Evolutionary conservation across 2,888 invertebrate genomes (phyloP).

Genomic region (Stenotaenia linearis): DNA sequence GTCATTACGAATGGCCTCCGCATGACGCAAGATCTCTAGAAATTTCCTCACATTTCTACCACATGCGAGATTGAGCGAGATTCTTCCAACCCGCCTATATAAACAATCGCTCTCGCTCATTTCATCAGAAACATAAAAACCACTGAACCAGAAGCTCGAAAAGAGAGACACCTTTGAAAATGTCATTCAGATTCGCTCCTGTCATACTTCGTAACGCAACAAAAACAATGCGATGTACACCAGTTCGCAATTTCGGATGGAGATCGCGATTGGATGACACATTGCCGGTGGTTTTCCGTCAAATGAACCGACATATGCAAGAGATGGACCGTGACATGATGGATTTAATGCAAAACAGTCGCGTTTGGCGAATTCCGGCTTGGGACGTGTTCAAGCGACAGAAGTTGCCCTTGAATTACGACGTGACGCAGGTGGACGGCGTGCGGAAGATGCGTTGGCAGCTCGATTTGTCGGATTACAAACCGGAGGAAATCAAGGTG

Average conservation of each 20-base stretch:
- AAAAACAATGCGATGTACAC: neutral
- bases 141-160: neutral
- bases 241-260: neutral
- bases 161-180: neutral
- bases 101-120: neutral
- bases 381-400: neutral
- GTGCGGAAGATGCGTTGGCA: slow-evolving; percentile 32
- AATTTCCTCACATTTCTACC: neutral
- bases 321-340: slow-evolving; percentile 2
- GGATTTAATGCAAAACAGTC: neutral
- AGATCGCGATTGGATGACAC: neutral
- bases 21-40: neutral
- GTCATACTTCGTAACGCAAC: neutral
- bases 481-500: slow-evolving; percentile 37
- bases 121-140: neutral
- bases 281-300: neutral
- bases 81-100: neutral
- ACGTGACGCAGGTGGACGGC: slow-evolving; percentile 31
- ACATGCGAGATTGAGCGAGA: neutral
- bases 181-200: neutral
- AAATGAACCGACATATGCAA: slow-evolving; percentile 19
- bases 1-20: neutral
- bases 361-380: too few relatives aligned
- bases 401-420: neutral
- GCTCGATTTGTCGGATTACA: slow-evolving; percentile 37